A percentile compares a stretch with the other conserved stretches of the same genome.
Evolutionary conservation across 1,140 invertebrate species (phyloP).

Genomic region (Drosophila parabipectinata): DNA sequence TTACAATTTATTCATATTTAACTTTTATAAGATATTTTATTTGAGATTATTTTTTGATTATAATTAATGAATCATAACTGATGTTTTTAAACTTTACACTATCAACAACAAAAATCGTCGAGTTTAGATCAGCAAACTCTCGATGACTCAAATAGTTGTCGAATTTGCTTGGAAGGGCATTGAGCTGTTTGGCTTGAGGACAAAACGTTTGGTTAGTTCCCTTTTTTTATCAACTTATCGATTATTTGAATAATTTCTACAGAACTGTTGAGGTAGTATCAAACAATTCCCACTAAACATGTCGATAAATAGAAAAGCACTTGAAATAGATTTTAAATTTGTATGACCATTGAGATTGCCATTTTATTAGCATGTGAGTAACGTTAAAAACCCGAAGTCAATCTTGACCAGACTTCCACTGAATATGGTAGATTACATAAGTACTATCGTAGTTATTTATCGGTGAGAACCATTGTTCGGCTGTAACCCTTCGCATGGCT

Average conservation of each 20-base stretch:
- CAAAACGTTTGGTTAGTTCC: too few relatives aligned
- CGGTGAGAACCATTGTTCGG: neutral
- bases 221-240: neutral
- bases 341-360: neutral
- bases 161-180: too few relatives aligned
- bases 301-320: neutral
- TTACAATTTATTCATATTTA: too few relatives aligned
- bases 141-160: too few relatives aligned
- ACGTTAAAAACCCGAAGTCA: neutral
- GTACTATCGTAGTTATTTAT: neutral
- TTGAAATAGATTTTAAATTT: neutral
- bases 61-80: too few relatives aligned
- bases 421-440: neutral
- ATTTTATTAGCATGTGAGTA: neutral
- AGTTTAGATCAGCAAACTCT: too few relatives aligned
- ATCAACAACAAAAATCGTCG: too few relatives aligned
- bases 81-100: too few relatives aligned
- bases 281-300: neutral
- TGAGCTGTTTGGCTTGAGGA: too few relatives aligned
- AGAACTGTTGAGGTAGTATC: neutral
- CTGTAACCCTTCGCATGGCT: neutral
- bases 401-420: neutral
- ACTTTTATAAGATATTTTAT: too few relatives aligned
- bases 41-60: too few relatives aligned
- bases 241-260: conserved; percentile 1